phyloP scores from a whole-genome alignment of 1,140 invertebrate genomes.

The Elymnias hypermnestra region DNA sequence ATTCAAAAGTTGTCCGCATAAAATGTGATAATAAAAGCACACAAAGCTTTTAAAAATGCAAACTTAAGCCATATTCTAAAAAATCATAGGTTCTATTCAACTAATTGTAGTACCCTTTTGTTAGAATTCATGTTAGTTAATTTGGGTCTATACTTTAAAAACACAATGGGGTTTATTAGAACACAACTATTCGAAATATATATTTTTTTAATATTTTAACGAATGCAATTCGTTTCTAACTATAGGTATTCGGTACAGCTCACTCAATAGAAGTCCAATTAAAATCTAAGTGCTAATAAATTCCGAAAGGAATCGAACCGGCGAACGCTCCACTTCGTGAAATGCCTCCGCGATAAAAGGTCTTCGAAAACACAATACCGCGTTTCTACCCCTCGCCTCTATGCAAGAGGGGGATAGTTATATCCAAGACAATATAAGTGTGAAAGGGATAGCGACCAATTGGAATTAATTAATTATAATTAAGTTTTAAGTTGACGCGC shows the following conservation, averaged over 20 bases:
- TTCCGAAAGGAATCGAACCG: slow-evolving; percentile 66
- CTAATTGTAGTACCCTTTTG: too few relatives aligned
- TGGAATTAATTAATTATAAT: slow-evolving; percentile 87
- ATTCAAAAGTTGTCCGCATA: too few relatives aligned
- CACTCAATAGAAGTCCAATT: slow-evolving; percentile 59
- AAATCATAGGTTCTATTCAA: too few relatives aligned
- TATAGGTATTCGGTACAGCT: slow-evolving; percentile 33
- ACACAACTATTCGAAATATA: too few relatives aligned
- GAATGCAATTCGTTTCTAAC: slow-evolving; percentile 8
- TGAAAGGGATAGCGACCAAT: slow-evolving; percentile 67
- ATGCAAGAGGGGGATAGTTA: slow-evolving; percentile 40
- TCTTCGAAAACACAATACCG: slow-evolving; percentile 72
- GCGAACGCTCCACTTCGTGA: slow-evolving; percentile 60
- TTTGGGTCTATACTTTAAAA: too few relatives aligned
- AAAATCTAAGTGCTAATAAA: slow-evolving; percentile 68
- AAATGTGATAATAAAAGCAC: too few relatives aligned
- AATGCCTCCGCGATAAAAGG: slow-evolving; percentile 71
- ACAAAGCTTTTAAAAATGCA: too few relatives aligned
- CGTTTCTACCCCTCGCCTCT: slow-evolving; percentile 54
- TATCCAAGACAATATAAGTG: slow-evolving; percentile 48
- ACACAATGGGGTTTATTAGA: too few relatives aligned
- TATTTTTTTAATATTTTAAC: slow-evolving; percentile 1
- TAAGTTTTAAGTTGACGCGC: slow-evolving; percentile 85
- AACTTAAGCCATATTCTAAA: too few relatives aligned
- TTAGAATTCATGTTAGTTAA: too few relatives aligned